Percentiles rank a stretch among this genome's conserved stretches.
These are phyloP conservation scores for Zenarchopterus dispar DNA, from an alignment of 2,797 vertebrate species.

Conservation along the genomic window DNA sequence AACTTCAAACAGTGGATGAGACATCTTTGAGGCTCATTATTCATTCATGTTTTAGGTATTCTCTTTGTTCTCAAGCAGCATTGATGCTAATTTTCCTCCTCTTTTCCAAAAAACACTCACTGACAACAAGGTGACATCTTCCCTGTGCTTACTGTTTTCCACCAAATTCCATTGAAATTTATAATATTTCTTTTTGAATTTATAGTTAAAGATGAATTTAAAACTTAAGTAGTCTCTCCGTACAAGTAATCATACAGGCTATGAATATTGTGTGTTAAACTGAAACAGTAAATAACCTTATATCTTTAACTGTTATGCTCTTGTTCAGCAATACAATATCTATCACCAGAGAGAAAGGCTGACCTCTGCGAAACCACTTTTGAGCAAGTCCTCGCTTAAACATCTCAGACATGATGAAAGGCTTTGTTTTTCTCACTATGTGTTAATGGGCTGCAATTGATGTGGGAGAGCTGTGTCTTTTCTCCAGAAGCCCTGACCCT, in stretches of 20 bases:
- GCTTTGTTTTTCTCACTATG: conserved; percentile 70
- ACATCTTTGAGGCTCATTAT: conserved; percentile 56
- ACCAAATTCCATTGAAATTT: neutral
- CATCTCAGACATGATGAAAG: conserved; percentile 70
- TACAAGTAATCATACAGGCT: neutral
- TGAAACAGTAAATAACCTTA: too few species aligned
- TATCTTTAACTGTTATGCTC: conserved; percentile 2
- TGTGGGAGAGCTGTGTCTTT: conserved; percentile 53
- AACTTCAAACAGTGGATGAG: conserved; percentile 57
- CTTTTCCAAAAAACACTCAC: conserved; percentile 33
- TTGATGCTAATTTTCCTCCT: conserved; percentile 48
- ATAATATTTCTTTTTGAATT: conserved; percentile 10
- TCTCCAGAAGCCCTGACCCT: conserved; percentile 60
- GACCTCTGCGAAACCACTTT: conserved; percentile 48
- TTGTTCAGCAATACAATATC: neutral
- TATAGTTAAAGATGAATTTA: conserved; percentile 11
- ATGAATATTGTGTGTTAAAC: neutral
- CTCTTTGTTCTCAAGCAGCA: conserved; percentile 64
- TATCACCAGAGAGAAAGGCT: conserved; percentile 10
- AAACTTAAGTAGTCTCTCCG: neutral
- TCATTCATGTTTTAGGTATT: conserved; percentile 65
- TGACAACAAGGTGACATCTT: conserved; percentile 47
- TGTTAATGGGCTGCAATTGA: conserved; percentile 70
- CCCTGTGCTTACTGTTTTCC: conserved; percentile 4
- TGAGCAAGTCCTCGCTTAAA: conserved; percentile 62